phyloP scores from a whole-genome alignment of 1,140 invertebrate species.

The Hesperophylax magnus region DNA sequence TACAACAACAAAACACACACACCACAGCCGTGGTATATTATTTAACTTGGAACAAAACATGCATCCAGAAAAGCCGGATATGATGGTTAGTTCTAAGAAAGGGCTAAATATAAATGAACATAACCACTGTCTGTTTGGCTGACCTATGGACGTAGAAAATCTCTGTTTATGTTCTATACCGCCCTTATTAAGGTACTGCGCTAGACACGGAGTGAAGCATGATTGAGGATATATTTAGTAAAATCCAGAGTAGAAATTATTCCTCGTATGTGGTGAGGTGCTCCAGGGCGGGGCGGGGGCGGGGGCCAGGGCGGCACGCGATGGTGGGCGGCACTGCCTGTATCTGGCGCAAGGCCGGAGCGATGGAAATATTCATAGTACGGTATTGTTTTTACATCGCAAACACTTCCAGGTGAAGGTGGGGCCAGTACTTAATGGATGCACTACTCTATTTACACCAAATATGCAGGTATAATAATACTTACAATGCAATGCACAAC shows the following conservation, averaged over 20 bases:
- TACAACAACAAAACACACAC: too few species aligned
- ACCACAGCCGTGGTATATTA: too few species aligned
- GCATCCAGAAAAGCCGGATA: too few species aligned
- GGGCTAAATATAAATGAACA: too few species aligned
- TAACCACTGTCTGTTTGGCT: too few species aligned
- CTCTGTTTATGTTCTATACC: too few species aligned
- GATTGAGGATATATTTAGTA: not conserved
- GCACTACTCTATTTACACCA: slow-evolving; percentile 3
- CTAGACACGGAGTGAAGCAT: too few species aligned
- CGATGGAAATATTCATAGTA: slow-evolving; percentile 8
- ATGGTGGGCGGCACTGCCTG: not conserved
- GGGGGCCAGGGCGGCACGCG: slow-evolving; percentile 1
- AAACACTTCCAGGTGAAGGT: slow-evolving; percentile 12
- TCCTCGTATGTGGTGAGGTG: not conserved
- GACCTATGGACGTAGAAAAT: too few species aligned
- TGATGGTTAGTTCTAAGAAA: too few species aligned
- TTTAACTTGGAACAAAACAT: too few species aligned
- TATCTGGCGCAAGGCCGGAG: slow-evolving; percentile 8
- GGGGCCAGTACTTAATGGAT: not conserved
- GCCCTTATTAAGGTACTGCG: too few species aligned
- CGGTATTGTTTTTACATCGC: not conserved
- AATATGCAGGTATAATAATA: not conserved
- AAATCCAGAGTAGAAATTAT: not conserved
- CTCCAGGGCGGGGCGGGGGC: not conserved
- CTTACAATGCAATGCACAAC: too few species aligned